Evolutionary conservation across 2,113 vertebrate genomes (phyloP).

Genomic region (Helogale parvula): DNA sequence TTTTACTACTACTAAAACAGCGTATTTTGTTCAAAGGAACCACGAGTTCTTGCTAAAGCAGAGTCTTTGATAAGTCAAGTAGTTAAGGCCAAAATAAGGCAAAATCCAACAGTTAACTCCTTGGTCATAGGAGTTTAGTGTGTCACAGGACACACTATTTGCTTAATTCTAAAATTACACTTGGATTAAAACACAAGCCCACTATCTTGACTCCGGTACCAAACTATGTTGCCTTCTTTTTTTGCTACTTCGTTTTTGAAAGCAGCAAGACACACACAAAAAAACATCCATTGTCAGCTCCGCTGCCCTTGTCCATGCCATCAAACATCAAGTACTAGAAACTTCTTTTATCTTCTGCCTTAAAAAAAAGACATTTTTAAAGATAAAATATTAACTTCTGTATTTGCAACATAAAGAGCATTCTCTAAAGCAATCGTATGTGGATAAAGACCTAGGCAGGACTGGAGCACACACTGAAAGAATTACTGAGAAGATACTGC

Average conservation of each 20-base stretch:
- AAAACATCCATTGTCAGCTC: neutral
- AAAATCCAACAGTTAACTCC: constrained; percentile 30
- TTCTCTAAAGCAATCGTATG: neutral
- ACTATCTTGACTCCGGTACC: neutral
- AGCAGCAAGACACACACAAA: neutral
- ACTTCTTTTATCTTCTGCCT: constrained; percentile 10
- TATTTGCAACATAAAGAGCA: neutral
- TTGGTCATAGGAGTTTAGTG: neutral
- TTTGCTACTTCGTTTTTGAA: constrained; percentile 49
- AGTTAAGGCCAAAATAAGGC: neutral
- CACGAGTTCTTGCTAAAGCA: neutral
- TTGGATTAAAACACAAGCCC: neutral
- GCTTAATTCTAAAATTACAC: constrained; percentile 48
- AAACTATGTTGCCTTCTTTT: neutral
- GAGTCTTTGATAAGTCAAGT: neutral
- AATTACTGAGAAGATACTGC: constrained; percentile 8
- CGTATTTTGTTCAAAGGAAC: constrained; percentile 3
- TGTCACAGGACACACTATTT: constrained; percentile 11
- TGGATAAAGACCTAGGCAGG: neutral
- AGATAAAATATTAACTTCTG: constrained; percentile 10
- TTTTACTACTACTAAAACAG: neutral
- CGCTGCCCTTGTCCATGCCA: neutral
- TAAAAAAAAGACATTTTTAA: constrained; percentile 17
- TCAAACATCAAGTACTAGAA: constrained; percentile 18
- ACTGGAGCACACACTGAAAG: neutral